Conservation (phyloP, 2,888 invertebrate genomes). For the Cloeon dipterum region DNA sequence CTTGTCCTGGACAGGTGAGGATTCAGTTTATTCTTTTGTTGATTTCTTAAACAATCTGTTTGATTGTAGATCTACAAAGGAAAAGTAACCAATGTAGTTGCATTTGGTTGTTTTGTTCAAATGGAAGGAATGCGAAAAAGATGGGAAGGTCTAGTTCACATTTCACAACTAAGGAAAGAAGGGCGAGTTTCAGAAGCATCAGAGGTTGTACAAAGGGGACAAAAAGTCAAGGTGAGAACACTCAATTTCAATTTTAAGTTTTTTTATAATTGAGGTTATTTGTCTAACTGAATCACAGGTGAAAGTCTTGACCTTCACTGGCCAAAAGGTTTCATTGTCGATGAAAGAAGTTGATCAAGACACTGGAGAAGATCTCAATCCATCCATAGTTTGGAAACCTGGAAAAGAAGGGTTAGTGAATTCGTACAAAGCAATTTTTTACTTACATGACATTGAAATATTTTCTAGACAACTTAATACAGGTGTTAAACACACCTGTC, state of each 20-base stretch:
- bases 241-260: too few species aligned
- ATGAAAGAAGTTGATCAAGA: constrained; percentile 97
- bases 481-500: too few species aligned
- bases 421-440: too few species aligned
- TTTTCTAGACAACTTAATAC: too few species aligned
- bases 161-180: constrained; percentile 79
- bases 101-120: constrained; percentile 97
- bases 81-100: constrained; percentile 83
- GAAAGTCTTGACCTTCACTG: constrained; percentile 80
- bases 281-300: constrained; percentile 20
- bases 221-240: constrained; percentile 54
- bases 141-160: constrained; percentile 94
- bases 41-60: too few species aligned
- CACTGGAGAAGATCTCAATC: constrained; percentile 86
- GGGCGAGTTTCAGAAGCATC: constrained; percentile 84
- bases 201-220: constrained; percentile 78
- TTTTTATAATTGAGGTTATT: neutral
- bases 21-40: neutral
- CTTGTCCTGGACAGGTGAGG: constrained; percentile 22
- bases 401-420: neutral
- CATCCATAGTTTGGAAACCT: constrained; percentile 29
- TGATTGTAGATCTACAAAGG: constrained; percentile 60
- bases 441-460: too few species aligned
- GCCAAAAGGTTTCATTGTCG: constrained; percentile 82
- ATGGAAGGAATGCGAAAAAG: constrained; percentile 70